These are phyloP conservation scores for Trissolcus japonicus DNA, from an alignment of 2,888 invertebrate species.

Conservation along the genomic window DNA sequence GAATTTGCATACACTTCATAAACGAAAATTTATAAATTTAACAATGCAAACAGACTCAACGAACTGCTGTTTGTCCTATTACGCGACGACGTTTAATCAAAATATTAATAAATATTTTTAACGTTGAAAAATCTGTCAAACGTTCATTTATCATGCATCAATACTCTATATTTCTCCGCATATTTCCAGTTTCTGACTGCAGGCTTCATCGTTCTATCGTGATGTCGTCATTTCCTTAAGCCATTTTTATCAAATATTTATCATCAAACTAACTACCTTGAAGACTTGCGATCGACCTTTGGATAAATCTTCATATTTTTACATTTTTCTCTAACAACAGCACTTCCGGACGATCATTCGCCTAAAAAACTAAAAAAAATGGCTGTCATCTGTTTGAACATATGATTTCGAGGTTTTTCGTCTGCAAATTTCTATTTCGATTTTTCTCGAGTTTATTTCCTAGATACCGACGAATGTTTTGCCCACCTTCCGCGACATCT, in stretches of 20 bases:
- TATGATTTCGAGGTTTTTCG: slow-evolving; percentile 12
- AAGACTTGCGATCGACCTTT: background rate
- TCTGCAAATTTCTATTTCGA: slow-evolving; percentile 9
- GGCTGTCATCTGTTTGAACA: slow-evolving; percentile 7
- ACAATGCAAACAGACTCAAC: background rate
- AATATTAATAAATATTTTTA: background rate
- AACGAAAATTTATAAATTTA: slow-evolving; percentile 13
- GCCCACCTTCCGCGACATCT: background rate
- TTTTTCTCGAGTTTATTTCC: slow-evolving; percentile 1
- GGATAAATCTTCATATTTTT: slow-evolving; percentile 9
- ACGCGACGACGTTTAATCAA: background rate
- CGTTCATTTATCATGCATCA: background rate
- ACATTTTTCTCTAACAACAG: slow-evolving; percentile 10
- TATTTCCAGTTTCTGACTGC: background rate
- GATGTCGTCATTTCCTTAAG: slow-evolving; percentile 9
- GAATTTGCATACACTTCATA: slow-evolving; percentile 18
- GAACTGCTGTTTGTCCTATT: too few species aligned
- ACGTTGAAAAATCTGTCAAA: background rate
- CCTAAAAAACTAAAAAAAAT: background rate
- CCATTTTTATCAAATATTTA: slow-evolving; percentile 22
- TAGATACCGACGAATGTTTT: too few species aligned
- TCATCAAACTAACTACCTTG: background rate
- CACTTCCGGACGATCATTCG: background rate
- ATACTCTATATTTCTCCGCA: background rate
- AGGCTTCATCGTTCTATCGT: background rate